These are phyloP conservation scores for Drosophila testacea DNA, from an alignment of 2,888 invertebrate species.

Conservation along the genomic window DNA sequence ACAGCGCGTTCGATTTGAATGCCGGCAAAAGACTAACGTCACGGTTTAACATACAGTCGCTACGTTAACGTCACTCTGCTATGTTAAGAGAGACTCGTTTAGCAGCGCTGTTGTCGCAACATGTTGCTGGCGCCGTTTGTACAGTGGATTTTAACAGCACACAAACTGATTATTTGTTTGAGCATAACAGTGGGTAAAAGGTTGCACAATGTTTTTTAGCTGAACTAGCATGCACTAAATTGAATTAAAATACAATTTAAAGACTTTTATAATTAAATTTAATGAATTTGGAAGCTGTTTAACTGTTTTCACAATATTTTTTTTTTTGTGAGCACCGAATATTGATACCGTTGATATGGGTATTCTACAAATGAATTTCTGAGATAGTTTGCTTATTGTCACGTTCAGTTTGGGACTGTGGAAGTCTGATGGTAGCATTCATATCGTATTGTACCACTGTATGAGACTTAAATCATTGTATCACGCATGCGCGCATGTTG, in stretches of 20 bases:
- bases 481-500: conserved; percentile 60
- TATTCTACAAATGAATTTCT: background rate
- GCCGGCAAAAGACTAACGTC: conserved; percentile 61
- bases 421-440: background rate
- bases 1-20: conserved; percentile 52
- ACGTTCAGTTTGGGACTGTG: background rate
- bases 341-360: background rate
- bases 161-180: conserved; percentile 7
- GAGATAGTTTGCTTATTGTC: background rate
- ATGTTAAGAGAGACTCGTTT: conserved; percentile 35
- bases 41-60: conserved; percentile 36
- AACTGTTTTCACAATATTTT: too few relatives aligned
- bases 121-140: conserved; percentile 46
- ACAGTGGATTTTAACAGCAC: conserved; percentile 37
- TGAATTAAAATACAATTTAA: too few relatives aligned
- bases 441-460: conserved; percentile 35
- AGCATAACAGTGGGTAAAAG: background rate
- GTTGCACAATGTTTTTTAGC: background rate
- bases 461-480: conserved; percentile 22
- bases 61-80: conserved; percentile 43
- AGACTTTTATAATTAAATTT: too few relatives aligned
- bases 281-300: too few relatives aligned
- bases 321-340: too few relatives aligned
- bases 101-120: conserved; percentile 59
- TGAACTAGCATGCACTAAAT: background rate